Evolutionary conservation across 2,113 vertebrate genomes (phyloP).

Genomic region (Pterophyllum scalare): DNA sequence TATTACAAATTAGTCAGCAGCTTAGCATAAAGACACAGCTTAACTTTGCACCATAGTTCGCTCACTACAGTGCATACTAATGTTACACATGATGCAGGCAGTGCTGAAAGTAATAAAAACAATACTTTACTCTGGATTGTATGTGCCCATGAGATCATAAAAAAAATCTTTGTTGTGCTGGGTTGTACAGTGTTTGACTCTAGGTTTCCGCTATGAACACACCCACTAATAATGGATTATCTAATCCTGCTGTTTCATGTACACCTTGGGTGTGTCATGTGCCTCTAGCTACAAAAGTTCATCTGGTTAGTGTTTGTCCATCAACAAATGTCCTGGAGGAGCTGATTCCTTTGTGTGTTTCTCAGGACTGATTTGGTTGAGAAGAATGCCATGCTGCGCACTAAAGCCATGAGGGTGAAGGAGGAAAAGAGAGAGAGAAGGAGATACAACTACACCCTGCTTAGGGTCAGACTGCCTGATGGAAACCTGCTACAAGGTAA

Average conservation of each 20-base stretch:
- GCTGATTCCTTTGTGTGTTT: slow-evolving; percentile 3
- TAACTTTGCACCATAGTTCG: too few species aligned
- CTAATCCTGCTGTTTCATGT: background rate
- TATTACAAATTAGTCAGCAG: background rate
- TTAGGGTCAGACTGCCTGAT: slow-evolving; percentile 89
- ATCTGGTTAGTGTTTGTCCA: background rate
- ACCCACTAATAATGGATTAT: background rate
- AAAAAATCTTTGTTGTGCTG: background rate
- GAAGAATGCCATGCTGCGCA: slow-evolving; percentile 87
- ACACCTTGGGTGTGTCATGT: background rate
- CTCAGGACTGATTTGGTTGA: slow-evolving; percentile 87
- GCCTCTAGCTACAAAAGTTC: fast-evolving
- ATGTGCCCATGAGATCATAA: too few species aligned
- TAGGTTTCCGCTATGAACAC: background rate
- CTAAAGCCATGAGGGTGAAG: slow-evolving; percentile 93
- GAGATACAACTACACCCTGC: slow-evolving; percentile 91
- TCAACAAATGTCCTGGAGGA: background rate
- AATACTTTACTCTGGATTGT: background rate
- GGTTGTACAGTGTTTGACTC: background rate
- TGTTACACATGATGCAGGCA: background rate
- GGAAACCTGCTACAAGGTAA: slow-evolving; percentile 91
- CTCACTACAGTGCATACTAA: background rate
- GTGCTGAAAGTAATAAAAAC: background rate
- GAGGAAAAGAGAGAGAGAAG: slow-evolving; percentile 91
- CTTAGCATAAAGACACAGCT: too few species aligned